These are phyloP conservation scores for Stenurella melanura DNA, from an alignment of 2,888 invertebrate species.

Conservation along the genomic window DNA sequence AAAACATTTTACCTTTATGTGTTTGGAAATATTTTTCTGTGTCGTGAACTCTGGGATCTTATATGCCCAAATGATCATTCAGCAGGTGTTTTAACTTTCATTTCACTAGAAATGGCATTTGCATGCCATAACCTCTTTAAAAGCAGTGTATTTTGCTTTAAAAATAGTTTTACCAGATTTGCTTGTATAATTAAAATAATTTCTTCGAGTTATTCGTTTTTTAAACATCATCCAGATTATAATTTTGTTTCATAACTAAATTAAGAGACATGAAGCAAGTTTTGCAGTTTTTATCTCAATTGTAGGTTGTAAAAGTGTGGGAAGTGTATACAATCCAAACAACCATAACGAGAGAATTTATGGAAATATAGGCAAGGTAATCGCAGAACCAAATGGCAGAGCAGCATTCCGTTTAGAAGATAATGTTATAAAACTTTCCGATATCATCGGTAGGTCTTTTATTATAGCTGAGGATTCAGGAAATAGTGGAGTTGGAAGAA, in stretches of 20 bases:
- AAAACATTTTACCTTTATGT: conserved; percentile 64
- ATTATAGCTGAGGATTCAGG: conserved; percentile 78
- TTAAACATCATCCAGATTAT: background rate
- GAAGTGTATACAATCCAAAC: conserved; percentile 78
- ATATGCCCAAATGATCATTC: conserved; percentile 40
- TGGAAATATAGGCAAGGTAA: conserved; percentile 81
- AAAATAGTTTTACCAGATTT: too few species aligned
- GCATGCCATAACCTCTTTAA: too few species aligned
- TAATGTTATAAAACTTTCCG: conserved; percentile 79
- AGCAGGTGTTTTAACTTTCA: conserved; percentile 33
- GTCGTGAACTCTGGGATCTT: conserved; percentile 46
- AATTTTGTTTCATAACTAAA: background rate
- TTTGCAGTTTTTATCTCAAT: conserved; percentile 22
- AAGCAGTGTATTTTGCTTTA: too few species aligned
- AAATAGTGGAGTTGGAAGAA: conserved; percentile 42
- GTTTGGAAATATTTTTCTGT: conserved; percentile 50
- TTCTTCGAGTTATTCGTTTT: background rate
- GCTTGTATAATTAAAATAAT: too few species aligned
- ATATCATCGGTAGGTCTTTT: conserved; percentile 86
- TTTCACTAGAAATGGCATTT: conserved; percentile 36
- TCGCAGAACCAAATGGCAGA: conserved; percentile 78
- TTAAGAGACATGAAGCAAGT: background rate
- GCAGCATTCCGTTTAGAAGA: conserved; percentile 81
- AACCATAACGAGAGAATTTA: conserved; percentile 74
- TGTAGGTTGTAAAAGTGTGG: conserved; percentile 76